A percentile compares a stretch with the other conserved stretches of the same genome.
Conservation (phyloP, 2,797 vertebrate species). For the Moxostoma hubbsi region DNA sequence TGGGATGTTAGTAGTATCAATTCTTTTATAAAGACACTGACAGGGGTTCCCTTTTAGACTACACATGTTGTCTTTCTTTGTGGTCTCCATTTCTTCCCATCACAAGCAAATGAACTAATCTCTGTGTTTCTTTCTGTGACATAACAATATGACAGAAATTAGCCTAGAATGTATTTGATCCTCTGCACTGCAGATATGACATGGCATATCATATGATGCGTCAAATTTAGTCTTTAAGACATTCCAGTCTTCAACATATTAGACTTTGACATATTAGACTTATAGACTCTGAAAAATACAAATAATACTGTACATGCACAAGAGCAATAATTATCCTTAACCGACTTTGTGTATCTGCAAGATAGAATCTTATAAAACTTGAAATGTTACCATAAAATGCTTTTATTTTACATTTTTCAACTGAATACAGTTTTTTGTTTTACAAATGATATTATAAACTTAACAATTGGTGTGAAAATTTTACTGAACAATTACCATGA, state of each 20-base stretch:
- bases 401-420: too few species aligned
- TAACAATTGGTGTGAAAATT: too few species aligned
- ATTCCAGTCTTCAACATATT: neutral
- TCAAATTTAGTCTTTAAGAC: neutral
- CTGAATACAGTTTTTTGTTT: too few species aligned
- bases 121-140: neutral
- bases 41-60: slow-evolving; percentile 46
- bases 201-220: neutral
- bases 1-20: slow-evolving; percentile 12
- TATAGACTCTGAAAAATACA: too few species aligned
- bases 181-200: neutral
- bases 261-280: too few species aligned
- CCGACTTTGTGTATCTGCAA: too few species aligned
- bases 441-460: too few species aligned
- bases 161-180: neutral
- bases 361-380: too few species aligned
- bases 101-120: neutral
- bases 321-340: too few species aligned
- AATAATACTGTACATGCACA: too few species aligned
- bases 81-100: slow-evolving; percentile 26
- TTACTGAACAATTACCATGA: too few species aligned
- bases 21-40: slow-evolving; percentile 56
- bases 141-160: neutral
- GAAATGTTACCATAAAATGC: too few species aligned
- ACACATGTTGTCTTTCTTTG: neutral